Percentiles rank a stretch among this genome's conserved stretches.
phyloP scores from a whole-genome alignment of 1,140 invertebrate genomes.

The Pachypeltis micranthus region DNA sequence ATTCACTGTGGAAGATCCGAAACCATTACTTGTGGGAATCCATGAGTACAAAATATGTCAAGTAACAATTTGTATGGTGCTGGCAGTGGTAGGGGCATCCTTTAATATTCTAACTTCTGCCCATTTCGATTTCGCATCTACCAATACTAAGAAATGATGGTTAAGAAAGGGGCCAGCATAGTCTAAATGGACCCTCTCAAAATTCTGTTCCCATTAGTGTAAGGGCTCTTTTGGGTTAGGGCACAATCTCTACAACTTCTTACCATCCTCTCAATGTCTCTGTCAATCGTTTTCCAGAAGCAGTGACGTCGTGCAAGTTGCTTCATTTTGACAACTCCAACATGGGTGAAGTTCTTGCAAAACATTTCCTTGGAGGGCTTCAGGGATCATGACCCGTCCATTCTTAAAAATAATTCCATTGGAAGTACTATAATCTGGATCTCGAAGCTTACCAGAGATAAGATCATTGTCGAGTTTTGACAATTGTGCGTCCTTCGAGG shows the following conservation, averaged over 20 bases:
- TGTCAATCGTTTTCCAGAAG: conserved; percentile 32
- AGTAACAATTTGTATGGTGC: background rate
- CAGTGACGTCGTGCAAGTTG: conserved; percentile 29
- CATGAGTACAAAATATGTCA: no score
- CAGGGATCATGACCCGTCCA: background rate
- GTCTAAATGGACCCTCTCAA: no score
- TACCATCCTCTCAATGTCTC: conserved; percentile 21
- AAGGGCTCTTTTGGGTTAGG: background rate
- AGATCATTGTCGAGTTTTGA: background rate
- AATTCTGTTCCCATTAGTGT: background rate
- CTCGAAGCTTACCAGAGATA: background rate
- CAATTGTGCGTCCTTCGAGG: background rate
- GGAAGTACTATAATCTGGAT: background rate
- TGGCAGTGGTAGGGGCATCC: background rate
- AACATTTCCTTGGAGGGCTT: background rate
- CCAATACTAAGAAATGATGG: background rate
- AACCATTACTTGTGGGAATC: no score
- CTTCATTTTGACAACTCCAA: conserved; percentile 34
- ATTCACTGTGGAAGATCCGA: background rate
- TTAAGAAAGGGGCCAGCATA: background rate
- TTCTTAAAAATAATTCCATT: background rate
- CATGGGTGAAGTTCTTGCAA: conserved; percentile 26
- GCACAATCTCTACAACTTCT: background rate
- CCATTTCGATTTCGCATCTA: background rate
- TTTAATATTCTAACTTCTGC: background rate